A percentile compares a stretch with the other conserved stretches of the same genome.
Conservation (phyloP, 2,113 vertebrate genomes). For the Strix uralensis region DNA sequence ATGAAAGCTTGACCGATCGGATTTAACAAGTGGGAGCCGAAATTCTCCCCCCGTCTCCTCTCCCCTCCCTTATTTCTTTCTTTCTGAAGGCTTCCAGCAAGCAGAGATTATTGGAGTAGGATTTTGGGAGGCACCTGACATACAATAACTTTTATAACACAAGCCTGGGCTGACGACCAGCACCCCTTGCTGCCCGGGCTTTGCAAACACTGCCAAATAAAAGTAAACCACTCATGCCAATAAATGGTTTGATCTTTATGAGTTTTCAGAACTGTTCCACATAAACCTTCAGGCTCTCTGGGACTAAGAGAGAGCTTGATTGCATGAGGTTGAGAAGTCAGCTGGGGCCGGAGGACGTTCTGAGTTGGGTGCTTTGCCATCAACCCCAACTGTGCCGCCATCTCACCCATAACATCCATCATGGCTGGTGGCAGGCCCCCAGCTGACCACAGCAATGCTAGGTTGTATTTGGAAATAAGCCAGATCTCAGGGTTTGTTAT, state of each 20-base stretch:
- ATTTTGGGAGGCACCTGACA: slow-evolving; percentile 14
- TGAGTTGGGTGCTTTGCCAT: background rate
- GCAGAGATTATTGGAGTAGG: background rate
- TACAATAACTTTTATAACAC: background rate
- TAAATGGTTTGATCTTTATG: background rate
- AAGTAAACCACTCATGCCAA: background rate
- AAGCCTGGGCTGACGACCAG: background rate
- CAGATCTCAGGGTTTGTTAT: background rate
- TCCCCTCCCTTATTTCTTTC: background rate
- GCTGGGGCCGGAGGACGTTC: background rate
- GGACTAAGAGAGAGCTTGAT: background rate
- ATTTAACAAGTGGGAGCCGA: background rate
- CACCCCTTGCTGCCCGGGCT: background rate
- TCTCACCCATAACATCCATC: fast-evolving
- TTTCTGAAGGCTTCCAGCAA: background rate
- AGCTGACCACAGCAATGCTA: background rate
- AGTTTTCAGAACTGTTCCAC: background rate
- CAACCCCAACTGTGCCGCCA: fast-evolving
- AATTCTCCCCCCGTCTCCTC: background rate
- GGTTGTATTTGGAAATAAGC: slow-evolving; percentile 10
- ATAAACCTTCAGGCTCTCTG: background rate
- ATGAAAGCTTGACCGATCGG: background rate
- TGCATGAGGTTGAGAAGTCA: background rate
- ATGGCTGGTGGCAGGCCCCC: background rate
- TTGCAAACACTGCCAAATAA: background rate